phyloP scores from a whole-genome alignment of 2,797 vertebrate species.

The Sebastes oblongus region DNA sequence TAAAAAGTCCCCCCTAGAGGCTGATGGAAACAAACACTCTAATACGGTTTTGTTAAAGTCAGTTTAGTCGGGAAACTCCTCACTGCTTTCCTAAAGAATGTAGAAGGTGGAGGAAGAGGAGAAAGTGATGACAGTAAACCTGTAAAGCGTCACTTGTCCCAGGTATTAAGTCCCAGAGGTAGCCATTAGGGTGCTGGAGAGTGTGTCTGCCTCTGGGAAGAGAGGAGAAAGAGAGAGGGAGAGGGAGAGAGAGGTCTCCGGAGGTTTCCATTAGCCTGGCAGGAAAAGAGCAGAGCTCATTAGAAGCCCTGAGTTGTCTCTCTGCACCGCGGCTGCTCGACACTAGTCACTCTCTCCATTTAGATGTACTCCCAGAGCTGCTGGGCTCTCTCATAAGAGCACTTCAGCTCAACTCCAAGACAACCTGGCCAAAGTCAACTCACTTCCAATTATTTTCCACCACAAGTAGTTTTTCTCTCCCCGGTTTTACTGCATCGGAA shows the following conservation, averaged over 20 bases:
- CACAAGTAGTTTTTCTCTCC: conserved; percentile 18
- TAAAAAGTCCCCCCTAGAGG: conserved; percentile 42
- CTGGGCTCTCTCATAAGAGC: conserved; percentile 30
- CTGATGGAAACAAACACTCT: neutral
- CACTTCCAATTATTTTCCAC: conserved; percentile 53
- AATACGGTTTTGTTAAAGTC: conserved; percentile 20
- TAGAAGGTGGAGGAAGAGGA: conserved; percentile 25
- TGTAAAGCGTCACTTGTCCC: conserved; percentile 61
- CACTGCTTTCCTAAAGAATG: neutral
- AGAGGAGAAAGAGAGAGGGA: conserved; percentile 5
- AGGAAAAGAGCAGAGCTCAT: conserved; percentile 82
- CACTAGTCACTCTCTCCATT: conserved; percentile 66
- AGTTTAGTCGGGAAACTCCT: neutral
- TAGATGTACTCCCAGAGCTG: conserved; percentile 50
- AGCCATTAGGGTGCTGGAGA: conserved; percentile 71
- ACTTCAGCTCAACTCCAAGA: conserved; percentile 49
- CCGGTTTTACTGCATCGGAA: conserved; percentile 16
- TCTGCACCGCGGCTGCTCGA: conserved; percentile 42
- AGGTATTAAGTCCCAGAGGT: conserved; percentile 75
- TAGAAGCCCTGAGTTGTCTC: conserved; percentile 72
- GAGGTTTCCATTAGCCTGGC: conserved; percentile 81
- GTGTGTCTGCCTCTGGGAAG: conserved; percentile 58
- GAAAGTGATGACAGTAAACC: conserved; percentile 60
- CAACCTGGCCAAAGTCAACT: conserved; percentile 45
- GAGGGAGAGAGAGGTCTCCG: conserved; percentile 57